Conservation (phyloP, 2,797 vertebrate genomes). For the Acipenser oxyrinchus region DNA sequence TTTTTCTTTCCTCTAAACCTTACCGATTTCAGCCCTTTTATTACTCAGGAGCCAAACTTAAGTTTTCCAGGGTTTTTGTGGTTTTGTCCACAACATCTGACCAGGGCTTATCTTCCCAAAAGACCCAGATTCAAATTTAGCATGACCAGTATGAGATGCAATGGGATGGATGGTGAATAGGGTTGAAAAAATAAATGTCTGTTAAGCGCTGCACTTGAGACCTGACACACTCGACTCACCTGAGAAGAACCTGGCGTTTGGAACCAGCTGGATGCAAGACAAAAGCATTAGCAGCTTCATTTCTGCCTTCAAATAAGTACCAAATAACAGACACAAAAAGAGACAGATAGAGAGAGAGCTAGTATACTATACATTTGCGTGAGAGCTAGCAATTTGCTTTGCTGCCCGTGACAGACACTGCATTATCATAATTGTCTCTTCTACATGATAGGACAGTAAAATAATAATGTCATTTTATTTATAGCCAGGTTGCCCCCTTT, state of each 20-base stretch:
- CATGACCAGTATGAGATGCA: slow-evolving; percentile 30
- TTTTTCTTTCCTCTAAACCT: slow-evolving; percentile 91
- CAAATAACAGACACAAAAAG: slow-evolving; percentile 56
- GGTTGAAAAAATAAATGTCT: neutral
- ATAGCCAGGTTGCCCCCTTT: slow-evolving; percentile 86
- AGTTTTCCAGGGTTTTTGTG: slow-evolving; percentile 18
- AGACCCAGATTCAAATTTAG: slow-evolving; percentile 21
- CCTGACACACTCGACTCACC: neutral
- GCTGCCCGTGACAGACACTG: slow-evolving; percentile 81
- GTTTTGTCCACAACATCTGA: slow-evolving; percentile 7
- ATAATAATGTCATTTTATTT: slow-evolving; percentile 99
- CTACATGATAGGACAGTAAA: slow-evolving; percentile 99
- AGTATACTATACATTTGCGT: slow-evolving; percentile 72
- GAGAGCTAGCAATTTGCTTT: slow-evolving; percentile 75
- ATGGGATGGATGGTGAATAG: slow-evolving; percentile 18
- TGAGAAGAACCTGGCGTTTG: neutral
- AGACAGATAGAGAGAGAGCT: slow-evolving; percentile 27
- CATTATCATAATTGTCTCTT: slow-evolving; percentile 99
- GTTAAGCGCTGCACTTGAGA: neutral
- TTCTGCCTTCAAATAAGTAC: slow-evolving; percentile 72
- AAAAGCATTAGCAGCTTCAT: slow-evolving; percentile 70
- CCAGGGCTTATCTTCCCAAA: slow-evolving; percentile 20
- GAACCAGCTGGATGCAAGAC: slow-evolving; percentile 49
- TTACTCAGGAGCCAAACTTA: slow-evolving; percentile 67
- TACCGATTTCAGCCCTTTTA: slow-evolving; percentile 83